These are phyloP conservation scores for Xylota sylvarum DNA, from an alignment of 2,888 invertebrate species.

Conservation along the genomic window DNA sequence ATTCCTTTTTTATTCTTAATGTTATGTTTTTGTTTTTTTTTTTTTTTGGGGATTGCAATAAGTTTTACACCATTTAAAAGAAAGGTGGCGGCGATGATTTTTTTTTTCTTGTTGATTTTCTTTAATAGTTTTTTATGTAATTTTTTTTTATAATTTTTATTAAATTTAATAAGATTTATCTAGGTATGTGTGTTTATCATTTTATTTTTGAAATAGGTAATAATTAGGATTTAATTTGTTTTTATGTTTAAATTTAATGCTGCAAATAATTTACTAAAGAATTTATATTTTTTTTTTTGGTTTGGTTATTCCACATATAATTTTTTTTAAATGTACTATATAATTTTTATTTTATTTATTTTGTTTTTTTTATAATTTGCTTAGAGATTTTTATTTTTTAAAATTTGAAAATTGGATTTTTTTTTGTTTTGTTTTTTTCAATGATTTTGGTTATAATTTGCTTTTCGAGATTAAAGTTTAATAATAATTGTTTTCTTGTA, in stretches of 20 bases:
- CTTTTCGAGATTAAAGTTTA: slow-evolving; percentile 71
- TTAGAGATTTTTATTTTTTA: slow-evolving; percentile 67
- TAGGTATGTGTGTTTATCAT: slow-evolving; percentile 71
- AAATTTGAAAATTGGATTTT: slow-evolving; percentile 64
- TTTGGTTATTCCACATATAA: slow-evolving; percentile 64
- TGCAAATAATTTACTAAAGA: slow-evolving; percentile 75
- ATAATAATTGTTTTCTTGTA: slow-evolving; percentile 47
- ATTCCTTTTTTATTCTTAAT: slow-evolving; percentile 80
- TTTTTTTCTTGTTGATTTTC: slow-evolving; percentile 78
- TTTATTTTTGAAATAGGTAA: slow-evolving; percentile 62
- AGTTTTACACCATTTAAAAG: slow-evolving; percentile 80
- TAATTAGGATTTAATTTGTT: slow-evolving; percentile 67
- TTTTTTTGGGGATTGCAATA: slow-evolving; percentile 79
- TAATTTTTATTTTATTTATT: slow-evolving; percentile 46
- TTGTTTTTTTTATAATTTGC: slow-evolving; percentile 56
- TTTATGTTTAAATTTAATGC: slow-evolving; percentile 67
- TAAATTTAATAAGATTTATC: slow-evolving; percentile 76
- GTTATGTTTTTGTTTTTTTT: slow-evolving; percentile 78
- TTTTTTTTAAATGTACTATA: slow-evolving; percentile 57
- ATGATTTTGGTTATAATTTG: slow-evolving; percentile 65
- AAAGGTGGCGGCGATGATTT: slow-evolving; percentile 78
- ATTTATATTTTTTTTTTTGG: slow-evolving; percentile 48
- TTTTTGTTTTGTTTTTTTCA: slow-evolving; percentile 47
- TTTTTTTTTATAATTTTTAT: slow-evolving; percentile 78
- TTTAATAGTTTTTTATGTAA: slow-evolving; percentile 78